Evolutionary conservation across 2,113 vertebrate genomes (phyloP).

Genomic region (Dicrurus megarhynchus): DNA sequence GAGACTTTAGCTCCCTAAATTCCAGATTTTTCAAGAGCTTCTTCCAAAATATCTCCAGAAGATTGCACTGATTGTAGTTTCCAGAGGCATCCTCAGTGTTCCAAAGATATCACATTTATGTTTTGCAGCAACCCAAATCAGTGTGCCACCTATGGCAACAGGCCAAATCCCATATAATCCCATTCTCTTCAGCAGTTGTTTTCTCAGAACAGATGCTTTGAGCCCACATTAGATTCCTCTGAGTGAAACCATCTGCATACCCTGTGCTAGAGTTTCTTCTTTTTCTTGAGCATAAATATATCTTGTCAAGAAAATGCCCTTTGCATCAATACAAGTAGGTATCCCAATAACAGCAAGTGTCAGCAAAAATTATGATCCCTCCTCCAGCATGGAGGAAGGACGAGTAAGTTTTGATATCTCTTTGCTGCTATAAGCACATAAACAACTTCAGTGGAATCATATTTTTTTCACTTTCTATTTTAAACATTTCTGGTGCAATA

Average conservation of each 20-base stretch:
- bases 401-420: neutral
- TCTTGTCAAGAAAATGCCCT: neutral
- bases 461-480: neutral
- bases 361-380: neutral
- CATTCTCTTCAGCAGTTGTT: conserved; percentile 29
- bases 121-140: neutral
- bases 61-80: neutral
- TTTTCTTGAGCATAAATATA: neutral
- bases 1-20: neutral
- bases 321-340: neutral
- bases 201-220: conserved; percentile 40
- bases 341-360: neutral
- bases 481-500: neutral
- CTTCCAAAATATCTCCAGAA: neutral
- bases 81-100: neutral
- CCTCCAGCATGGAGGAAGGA: neutral
- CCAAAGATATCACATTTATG: neutral
- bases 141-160: neutral
- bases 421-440: neutral
- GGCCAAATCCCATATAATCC: conserved; percentile 25
- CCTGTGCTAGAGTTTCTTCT: neutral
- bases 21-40: neutral
- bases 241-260: neutral
- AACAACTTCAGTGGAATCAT: neutral
- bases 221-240: neutral